Percentiles rank a stretch among this genome's conserved stretches.
Conservation (phyloP, 2,797 vertebrate genomes). For the Toxotes lorentzi region DNA sequence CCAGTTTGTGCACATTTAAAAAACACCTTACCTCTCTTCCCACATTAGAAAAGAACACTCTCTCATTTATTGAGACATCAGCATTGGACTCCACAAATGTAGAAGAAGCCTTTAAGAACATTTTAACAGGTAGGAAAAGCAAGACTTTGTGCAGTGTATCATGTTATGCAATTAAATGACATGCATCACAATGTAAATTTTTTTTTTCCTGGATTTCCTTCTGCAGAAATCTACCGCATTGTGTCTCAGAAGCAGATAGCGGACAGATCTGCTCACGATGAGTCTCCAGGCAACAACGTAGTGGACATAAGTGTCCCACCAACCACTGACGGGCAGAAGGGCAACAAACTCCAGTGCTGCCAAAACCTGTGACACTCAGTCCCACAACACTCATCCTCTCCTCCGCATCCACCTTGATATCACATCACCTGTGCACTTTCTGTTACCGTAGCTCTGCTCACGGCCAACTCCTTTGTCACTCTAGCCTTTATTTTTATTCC, state of each 20-base stretch:
- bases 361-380: conserved; percentile 91
- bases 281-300: conserved; percentile 97
- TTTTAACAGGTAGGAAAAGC: conserved; percentile 90
- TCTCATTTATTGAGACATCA: conserved; percentile 98
- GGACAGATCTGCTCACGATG: conserved; percentile 93
- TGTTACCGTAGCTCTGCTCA: conserved; percentile 48
- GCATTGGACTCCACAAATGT: conserved; percentile 98
- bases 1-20: neutral
- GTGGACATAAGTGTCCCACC: conserved; percentile 97
- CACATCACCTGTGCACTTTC: conserved; percentile 74
- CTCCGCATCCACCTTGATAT: conserved; percentile 25
- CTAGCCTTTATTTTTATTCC: conserved; percentile 20
- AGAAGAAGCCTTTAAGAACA: conserved; percentile 98
- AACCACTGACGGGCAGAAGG: conserved; percentile 94
- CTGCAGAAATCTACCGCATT: conserved; percentile 96
- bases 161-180: neutral
- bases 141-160: neutral
- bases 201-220: conserved; percentile 14
- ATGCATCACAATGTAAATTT: neutral
- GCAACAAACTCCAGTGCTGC: conserved; percentile 97
- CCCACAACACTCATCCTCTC: conserved; percentile 78
- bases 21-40: conserved; percentile 22
- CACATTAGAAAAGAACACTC: conserved; percentile 93
- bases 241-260: conserved; percentile 98
- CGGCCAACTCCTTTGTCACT: conserved; percentile 54